A percentile compares a stretch with the other conserved stretches of the same genome.
These are phyloP conservation scores for Fregetta grallaria DNA, from an alignment of 2,113 vertebrate species.

Conservation along the genomic window DNA sequence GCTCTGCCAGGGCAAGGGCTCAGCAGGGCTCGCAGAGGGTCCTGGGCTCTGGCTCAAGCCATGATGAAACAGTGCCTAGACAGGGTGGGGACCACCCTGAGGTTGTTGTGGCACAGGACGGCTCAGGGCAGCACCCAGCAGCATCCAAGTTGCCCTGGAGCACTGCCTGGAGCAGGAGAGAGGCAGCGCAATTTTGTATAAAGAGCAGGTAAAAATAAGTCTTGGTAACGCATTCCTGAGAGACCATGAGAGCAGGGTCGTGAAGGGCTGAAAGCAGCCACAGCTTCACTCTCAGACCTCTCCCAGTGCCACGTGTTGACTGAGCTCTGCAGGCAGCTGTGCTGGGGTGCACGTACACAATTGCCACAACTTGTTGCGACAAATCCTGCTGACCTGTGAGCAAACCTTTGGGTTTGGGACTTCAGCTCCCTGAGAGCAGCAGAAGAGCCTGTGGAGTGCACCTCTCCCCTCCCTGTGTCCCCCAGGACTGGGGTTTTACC, in stretches of 20 bases:
- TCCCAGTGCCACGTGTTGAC: fast-evolving
- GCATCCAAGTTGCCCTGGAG: background rate
- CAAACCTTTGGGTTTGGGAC: background rate
- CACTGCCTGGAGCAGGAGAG: background rate
- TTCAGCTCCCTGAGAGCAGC: background rate
- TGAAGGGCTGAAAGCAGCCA: fast-evolving
- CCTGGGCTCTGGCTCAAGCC: background rate
- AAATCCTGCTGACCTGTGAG: background rate
- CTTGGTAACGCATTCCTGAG: background rate
- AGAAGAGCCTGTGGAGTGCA: background rate
- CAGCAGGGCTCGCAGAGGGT: background rate
- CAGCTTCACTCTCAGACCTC: fast-evolving
- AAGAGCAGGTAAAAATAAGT: background rate
- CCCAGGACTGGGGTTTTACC: background rate
- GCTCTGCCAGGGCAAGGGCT: background rate
- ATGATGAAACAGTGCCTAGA: background rate
- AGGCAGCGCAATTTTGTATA: background rate
- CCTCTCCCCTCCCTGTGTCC: background rate
- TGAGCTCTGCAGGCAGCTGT: background rate
- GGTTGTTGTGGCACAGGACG: background rate
- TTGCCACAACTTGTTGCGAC: background rate
- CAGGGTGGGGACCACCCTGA: background rate
- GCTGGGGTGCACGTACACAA: background rate
- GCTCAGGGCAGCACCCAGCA: background rate
- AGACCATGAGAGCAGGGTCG: fast-evolving